phyloP scores from a whole-genome alignment of 1,140 invertebrate species.

The Leptoteleia sp. region DNA sequence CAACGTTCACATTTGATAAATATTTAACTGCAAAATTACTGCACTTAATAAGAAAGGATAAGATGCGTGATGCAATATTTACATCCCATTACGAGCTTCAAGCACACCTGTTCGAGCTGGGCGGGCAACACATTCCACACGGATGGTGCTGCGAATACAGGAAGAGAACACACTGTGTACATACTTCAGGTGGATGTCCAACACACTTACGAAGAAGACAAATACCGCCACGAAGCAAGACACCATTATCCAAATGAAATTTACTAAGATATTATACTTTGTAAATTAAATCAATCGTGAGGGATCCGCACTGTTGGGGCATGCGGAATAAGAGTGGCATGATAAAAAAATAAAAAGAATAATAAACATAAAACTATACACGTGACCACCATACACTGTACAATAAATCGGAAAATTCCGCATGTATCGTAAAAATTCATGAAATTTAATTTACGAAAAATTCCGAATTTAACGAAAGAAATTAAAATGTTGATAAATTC shows the following conservation, averaged over 20 bases:
- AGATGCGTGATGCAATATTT: constrained; percentile 11
- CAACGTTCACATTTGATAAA: background rate
- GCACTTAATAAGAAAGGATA: constrained; percentile 1
- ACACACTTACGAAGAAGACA: constrained; percentile 31
- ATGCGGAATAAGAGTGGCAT: constrained; percentile 14
- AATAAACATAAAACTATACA: too few species aligned
- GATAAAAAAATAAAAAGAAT: constrained; percentile 16
- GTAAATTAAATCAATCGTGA: constrained; percentile 35
- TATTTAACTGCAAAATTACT: background rate
- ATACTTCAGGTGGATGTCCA: constrained; percentile 25
- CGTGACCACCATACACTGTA: too few species aligned
- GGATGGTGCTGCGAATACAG: constrained; percentile 9
- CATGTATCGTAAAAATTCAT: too few species aligned
- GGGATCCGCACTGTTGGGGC: background rate
- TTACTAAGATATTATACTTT: constrained; percentile 32
- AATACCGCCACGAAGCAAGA: constrained; percentile 14
- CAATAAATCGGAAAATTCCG: too few species aligned
- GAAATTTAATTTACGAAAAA: too few species aligned
- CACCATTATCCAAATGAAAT: constrained; percentile 48
- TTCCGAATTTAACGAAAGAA: too few species aligned
- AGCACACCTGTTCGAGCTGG: constrained; percentile 30
- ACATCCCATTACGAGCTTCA: constrained; percentile 13
- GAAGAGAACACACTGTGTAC: constrained; percentile 16
- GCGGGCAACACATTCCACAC: constrained; percentile 17
- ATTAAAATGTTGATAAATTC: too few species aligned